A percentile compares a stretch with the other conserved stretches of the same genome.
Evolutionary conservation across 1,140 invertebrate species (phyloP).

Genomic region (Camponotus floridanus): DNA sequence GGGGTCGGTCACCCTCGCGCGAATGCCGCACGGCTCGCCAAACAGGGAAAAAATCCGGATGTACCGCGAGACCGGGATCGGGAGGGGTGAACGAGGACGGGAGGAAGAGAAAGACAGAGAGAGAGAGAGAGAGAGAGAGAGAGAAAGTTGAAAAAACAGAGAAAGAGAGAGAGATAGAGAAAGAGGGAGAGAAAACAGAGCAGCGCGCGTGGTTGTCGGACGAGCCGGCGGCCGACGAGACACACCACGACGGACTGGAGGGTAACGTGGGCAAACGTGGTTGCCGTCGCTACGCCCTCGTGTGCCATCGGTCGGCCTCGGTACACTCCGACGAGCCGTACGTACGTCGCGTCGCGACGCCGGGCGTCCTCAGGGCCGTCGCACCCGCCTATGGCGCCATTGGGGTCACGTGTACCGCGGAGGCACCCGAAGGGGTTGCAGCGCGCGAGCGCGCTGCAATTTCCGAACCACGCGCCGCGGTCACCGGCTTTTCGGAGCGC

Average conservation of each 20-base stretch:
- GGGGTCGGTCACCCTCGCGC: no score
- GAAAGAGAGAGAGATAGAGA: conserved; percentile 47
- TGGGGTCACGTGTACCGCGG: conserved; percentile 66
- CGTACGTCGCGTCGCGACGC: conserved; percentile 20
- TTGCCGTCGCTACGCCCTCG: conserved; percentile 84
- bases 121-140: neutral
- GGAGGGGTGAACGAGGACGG: neutral
- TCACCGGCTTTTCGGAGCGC: conserved; percentile 57
- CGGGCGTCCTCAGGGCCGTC: conserved; percentile 63
- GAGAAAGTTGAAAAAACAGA: conserved; percentile 13
- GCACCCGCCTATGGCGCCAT: conserved; percentile 68
- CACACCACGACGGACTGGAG: conserved; percentile 84
- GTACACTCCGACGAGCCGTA: conserved; percentile 14
- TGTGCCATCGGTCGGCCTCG: conserved; percentile 77
- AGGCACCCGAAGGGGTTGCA: neutral
- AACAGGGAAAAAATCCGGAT: neutral
- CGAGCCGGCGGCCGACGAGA: conserved; percentile 70
- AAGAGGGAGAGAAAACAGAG: conserved; percentile 58
- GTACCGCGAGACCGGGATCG: neutral
- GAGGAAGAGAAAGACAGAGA: conserved; percentile 4
- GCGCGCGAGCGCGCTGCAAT: conserved; percentile 34
- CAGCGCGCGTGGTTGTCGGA: conserved; percentile 59
- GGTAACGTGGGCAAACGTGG: conserved; percentile 82
- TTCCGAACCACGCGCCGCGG: conserved; percentile 48
- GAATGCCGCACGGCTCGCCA: neutral